Percentiles rank a stretch among this genome's conserved stretches.
Conservation (phyloP, 2,797 vertebrate species). For the Enteromius argenteus region DNA sequence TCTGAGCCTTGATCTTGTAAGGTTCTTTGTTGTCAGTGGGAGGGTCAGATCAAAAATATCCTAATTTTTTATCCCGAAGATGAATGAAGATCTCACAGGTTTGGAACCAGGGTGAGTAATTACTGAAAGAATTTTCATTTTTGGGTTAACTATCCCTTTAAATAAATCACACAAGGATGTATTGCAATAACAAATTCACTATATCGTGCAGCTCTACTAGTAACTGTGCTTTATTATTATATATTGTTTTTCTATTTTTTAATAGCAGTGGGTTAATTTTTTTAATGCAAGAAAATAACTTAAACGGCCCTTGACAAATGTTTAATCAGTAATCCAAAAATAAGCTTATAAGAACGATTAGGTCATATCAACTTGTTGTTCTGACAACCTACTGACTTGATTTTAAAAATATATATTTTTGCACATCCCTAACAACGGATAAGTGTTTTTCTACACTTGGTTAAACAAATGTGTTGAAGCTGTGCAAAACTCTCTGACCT, state of each 20-base stretch:
- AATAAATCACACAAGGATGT: too few relatives aligned
- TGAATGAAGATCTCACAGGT: neutral
- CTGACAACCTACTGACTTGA: neutral
- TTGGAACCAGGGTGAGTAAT: neutral
- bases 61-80: neutral
- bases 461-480: neutral
- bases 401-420: neutral
- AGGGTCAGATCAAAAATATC: neutral
- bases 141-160: neutral
- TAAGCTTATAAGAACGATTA: neutral
- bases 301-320: neutral
- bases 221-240: neutral
- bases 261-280: neutral
- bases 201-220: too few relatives aligned
- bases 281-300: neutral
- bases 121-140: too few relatives aligned
- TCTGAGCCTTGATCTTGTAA: too few relatives aligned
- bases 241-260: neutral
- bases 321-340: too few relatives aligned
- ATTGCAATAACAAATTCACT: too few relatives aligned
- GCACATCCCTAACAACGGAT: neutral
- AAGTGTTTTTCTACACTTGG: constrained; percentile 13
- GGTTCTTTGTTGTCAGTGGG: too few relatives aligned
- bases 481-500: constrained; percentile 10
- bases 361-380: neutral